phyloP scores from a whole-genome alignment of 1,140 invertebrate species.

The Sipha flava region DNA sequence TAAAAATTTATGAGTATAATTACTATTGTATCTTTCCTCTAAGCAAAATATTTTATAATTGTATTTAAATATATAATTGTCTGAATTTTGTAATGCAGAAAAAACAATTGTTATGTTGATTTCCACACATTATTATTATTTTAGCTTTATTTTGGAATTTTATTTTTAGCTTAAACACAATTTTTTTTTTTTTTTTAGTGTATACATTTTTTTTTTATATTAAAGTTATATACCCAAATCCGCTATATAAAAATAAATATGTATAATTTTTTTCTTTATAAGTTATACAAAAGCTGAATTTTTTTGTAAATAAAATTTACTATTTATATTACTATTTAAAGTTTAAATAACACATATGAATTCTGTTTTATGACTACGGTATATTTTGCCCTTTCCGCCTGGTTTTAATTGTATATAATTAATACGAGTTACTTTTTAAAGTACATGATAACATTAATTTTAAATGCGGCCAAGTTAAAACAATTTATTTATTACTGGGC shows the following conservation, averaged over 20 bases:
- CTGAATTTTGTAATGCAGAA: slow-evolving; percentile 25
- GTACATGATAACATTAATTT: neutral
- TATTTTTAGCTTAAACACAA: slow-evolving; percentile 30
- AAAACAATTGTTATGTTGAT: slow-evolving; percentile 25
- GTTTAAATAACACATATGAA: slow-evolving; percentile 2
- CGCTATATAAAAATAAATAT: slow-evolving; percentile 28
- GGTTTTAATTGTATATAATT: neutral
- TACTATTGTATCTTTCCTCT: slow-evolving; percentile 22
- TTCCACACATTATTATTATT: slow-evolving; percentile 27
- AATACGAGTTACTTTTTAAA: neutral
- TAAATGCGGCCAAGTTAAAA: neutral
- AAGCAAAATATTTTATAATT: slow-evolving; percentile 29
- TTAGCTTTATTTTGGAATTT: slow-evolving; percentile 30
- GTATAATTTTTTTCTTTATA: slow-evolving; percentile 29
- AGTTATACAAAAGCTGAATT: slow-evolving; percentile 28
- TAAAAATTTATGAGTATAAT: slow-evolving; percentile 1
- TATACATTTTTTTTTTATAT: slow-evolving; percentile 23
- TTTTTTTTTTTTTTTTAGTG: slow-evolving; percentile 27
- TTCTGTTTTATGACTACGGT: slow-evolving; percentile 9
- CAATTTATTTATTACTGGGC: neutral
- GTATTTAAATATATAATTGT: too few relatives aligned
- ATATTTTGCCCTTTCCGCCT: neutral
- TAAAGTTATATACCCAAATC: slow-evolving; percentile 4
- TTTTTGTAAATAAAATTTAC: slow-evolving; percentile 33
- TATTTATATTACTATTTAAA: slow-evolving; percentile 32